Evolutionary conservation across 1,140 invertebrate genomes (phyloP).

Genomic region (Parasteatoda tepidariorum): DNA sequence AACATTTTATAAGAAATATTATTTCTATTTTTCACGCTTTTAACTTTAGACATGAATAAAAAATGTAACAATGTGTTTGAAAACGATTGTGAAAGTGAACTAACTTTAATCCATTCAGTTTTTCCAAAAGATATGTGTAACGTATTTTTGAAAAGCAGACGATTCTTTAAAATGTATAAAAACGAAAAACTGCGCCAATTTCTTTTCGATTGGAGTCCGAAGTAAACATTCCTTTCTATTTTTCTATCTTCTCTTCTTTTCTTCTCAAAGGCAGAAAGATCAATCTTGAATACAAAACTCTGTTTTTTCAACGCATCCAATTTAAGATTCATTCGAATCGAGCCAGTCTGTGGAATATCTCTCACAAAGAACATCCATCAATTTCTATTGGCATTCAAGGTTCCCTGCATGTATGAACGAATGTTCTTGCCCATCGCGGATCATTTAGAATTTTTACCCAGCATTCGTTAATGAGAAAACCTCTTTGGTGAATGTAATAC

Average conservation of each 20-base stretch:
- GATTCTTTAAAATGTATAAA: background rate
- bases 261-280: background rate
- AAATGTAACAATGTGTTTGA: too few species aligned
- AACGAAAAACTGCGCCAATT: background rate
- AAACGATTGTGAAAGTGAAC: too few species aligned
- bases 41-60: too few species aligned
- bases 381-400: background rate
- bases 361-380: background rate
- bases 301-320: background rate
- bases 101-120: too few species aligned
- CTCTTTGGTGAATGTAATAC: background rate
- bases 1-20: too few species aligned
- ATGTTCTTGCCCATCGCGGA: background rate
- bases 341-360: background rate
- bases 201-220: background rate
- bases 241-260: background rate
- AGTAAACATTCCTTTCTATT: background rate
- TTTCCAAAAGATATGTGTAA: too few species aligned
- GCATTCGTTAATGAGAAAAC: background rate
- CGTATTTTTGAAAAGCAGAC: background rate
- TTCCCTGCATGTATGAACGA: background rate
- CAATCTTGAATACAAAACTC: background rate
- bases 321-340: background rate
- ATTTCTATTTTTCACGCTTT: too few species aligned
- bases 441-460: background rate